Evolutionary conservation across 2,113 vertebrate genomes (phyloP).

Genomic region (Pteruthius melanotis): DNA sequence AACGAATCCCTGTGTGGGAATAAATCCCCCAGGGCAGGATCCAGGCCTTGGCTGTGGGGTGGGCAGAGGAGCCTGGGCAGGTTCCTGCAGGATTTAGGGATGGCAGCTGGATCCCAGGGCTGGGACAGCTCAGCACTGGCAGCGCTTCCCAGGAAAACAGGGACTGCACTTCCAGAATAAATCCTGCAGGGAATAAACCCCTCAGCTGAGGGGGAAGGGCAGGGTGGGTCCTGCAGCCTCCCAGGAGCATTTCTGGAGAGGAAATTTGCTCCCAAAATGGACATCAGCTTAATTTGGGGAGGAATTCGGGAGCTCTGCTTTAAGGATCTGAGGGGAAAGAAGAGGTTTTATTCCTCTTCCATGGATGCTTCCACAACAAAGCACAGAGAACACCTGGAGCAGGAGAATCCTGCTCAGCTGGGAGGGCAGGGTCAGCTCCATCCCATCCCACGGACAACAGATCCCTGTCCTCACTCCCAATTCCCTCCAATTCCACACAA

Average conservation of each 20-base stretch:
- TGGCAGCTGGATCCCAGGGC: accelerated
- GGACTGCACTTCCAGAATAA: background rate
- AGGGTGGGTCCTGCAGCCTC: background rate
- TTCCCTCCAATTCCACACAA: background rate
- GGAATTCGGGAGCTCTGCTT: background rate
- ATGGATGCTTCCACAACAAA: background rate
- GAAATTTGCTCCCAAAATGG: background rate
- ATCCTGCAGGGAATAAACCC: background rate
- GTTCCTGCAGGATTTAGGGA: background rate
- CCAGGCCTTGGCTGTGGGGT: accelerated
- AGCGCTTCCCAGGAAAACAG: background rate
- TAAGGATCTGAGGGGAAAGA: background rate
- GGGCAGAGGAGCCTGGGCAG: background rate
- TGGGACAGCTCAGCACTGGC: background rate
- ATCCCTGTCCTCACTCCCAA: accelerated
- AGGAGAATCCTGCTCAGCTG: background rate
- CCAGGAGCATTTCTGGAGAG: background rate
- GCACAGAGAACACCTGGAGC: background rate
- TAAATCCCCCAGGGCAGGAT: background rate
- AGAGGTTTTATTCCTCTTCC: background rate
- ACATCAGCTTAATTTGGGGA: background rate
- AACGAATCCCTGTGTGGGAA: background rate
- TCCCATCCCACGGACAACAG: background rate
- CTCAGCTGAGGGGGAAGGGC: background rate
- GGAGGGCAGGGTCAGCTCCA: background rate